Base-by-base conservation (phyloP, 2,113 vertebrate species). In the Edolisoma coerulescens region DNA sequence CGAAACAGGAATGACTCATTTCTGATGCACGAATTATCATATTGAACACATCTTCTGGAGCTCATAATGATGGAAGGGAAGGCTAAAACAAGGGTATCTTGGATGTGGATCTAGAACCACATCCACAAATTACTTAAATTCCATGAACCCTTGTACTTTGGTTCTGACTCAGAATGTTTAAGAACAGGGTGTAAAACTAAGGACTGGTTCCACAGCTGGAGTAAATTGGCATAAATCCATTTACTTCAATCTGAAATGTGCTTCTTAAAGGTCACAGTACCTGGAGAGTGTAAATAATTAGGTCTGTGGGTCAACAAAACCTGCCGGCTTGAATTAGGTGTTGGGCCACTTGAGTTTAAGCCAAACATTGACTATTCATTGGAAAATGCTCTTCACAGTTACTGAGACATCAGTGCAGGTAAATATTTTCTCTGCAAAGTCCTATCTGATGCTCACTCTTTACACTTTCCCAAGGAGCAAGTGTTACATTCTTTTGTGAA, bases 331-430 rank as follows among this genome's bases (percentile, higher is more conserved):
- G 90, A 96, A 97, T 94, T 87, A 96, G 93, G 64, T 89, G 80
- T 89, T 94, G 82, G 88, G 80, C 73, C 74, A 68, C 92, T 95
- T 92, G 92, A 92, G 78, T 92, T 96, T 16, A 94, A 95, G 93
- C 92, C 94, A 96, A 97, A 97, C 93, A 95, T 84, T 97, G 93
- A 95, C 93, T 95, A 80, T 94, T 94, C 95, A 89, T 60, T 95
- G 90, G 73, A 92, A 94, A 96, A 96, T 70, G 87, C 90, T 92
- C 94, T 96, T 94, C 89, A 88, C 81, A 44, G 78, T 84, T 77
- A 53, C 87, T 77, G 85, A 91, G 93, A 92, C 94, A 93, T 87
- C 73, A 92, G 0, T 71, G 82, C 85, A 92, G 79, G 90, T 93
- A 96, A 97, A 97, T 97, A 96, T 95, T 95, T 95, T 93, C 84